Evolutionary conservation across 2,888 invertebrate species (phyloP), one percentile per base, ranked within the genome.

Genomic region (Brachylomia viminalis): DNA sequence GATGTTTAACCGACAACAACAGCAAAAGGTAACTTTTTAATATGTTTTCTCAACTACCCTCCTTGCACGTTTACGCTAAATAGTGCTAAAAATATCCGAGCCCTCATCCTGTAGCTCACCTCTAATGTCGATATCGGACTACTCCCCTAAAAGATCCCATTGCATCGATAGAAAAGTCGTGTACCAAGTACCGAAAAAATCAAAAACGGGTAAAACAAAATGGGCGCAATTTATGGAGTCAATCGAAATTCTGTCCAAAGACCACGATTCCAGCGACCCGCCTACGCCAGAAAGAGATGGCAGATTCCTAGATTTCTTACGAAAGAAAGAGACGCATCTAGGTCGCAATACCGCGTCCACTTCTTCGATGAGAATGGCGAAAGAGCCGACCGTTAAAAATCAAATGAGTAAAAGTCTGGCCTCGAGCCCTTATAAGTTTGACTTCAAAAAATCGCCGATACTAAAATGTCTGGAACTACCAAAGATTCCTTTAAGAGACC

Each of bases 141-240:
- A 94, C 75, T 90, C 93, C 0, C 91, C 93, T 0, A 91, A 89
- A 73, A 79, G 89, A 58, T 85, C 83, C 15, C 75, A 75, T 8
- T 75, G 76, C 20, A 67, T 76, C 47, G 86, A 86, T 42, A 77
- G 64, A 47, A 87, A 83, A 45, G 23, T 42, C 0, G 27, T n/a
- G 0, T 80, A 82, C 20, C 87, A 83, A 62, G 59, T 75, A 0
- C 74, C 76, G 0, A 76, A 85, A 72, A 82, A 87, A 84, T 52
- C 23, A 58, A 58, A 85, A 87, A 64, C 78, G 6, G 49, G 91
- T 87, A 86, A 82, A 82, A 47, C 93, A 0, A 94, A 92, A 89
- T 94, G 94, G 94, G 84, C 92, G 0, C 93, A 93, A 45, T 94
- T 94, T 58, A 90, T 94, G 27, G 95, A 94, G 27, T 92, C 94